Conservation (phyloP, 2,888 invertebrate genomes). For the Molanna angustata region DNA sequence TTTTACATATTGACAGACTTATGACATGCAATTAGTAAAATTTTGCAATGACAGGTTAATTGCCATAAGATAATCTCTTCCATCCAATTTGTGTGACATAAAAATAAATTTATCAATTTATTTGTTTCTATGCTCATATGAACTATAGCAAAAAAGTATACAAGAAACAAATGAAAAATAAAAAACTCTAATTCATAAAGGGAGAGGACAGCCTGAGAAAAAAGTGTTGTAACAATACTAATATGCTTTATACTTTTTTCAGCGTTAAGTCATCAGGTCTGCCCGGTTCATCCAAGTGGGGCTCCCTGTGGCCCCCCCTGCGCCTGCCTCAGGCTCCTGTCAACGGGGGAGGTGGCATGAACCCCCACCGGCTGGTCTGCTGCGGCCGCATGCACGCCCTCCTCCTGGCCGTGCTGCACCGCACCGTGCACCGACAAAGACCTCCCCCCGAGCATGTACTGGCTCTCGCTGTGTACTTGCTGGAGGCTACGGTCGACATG, state of each 20-base stretch:
- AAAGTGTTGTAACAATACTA: too few relatives aligned
- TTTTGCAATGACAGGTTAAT: too few relatives aligned
- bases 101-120: too few relatives aligned
- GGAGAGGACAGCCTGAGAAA: too few relatives aligned
- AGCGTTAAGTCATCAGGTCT: constrained; percentile 34
- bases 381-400: constrained; percentile 64
- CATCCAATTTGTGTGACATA: too few relatives aligned
- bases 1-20: too few relatives aligned
- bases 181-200: too few relatives aligned
- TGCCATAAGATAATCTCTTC: too few relatives aligned
- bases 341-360: constrained; percentile 32
- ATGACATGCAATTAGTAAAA: too few relatives aligned
- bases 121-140: too few relatives aligned
- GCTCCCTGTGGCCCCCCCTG: constrained; percentile 49
- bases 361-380: constrained; percentile 43
- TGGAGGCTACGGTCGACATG: constrained; percentile 74
- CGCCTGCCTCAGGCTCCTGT: constrained; percentile 40
- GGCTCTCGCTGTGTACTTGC: constrained; percentile 79
- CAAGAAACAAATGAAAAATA: too few relatives aligned
- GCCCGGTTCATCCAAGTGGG: constrained; percentile 39
- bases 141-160: too few relatives aligned
- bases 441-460: constrained; percentile 80
- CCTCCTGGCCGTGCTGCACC: constrained; percentile 78
- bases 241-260: constrained; percentile 11
- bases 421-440: constrained; percentile 68